Evolutionary conservation across 1,140 invertebrate species (phyloP).

Genomic region (Pantala flavescens): DNA sequence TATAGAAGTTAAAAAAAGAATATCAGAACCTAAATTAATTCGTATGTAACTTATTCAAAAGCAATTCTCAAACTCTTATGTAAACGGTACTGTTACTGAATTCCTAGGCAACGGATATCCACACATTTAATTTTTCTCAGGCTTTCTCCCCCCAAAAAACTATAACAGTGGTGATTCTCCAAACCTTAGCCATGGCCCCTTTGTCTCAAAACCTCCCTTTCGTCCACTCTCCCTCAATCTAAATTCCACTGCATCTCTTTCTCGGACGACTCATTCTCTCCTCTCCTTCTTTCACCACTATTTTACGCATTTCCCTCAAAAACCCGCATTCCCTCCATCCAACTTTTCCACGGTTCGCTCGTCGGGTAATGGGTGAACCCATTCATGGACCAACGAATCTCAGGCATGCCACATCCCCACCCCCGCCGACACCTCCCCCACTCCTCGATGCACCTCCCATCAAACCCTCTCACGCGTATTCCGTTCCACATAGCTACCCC

Average conservation of each 20-base stretch:
- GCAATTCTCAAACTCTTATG: no score
- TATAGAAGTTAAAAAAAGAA: no score
- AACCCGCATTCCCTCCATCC: not conserved
- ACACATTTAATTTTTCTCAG: no score
- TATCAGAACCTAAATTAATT: no score
- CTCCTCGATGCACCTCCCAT: not conserved
- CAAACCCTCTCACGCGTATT: not conserved
- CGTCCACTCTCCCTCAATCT: not conserved
- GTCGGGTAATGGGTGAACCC: not conserved
- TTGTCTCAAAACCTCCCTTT: not conserved
- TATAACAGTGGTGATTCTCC: no score
- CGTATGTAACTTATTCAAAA: no score
- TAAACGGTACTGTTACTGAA: no score
- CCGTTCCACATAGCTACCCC: conserved; percentile 1
- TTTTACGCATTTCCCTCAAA: not conserved
- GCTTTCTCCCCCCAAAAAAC: no score
- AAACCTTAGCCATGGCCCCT: no score
- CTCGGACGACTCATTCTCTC: not conserved
- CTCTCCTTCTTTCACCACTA: not conserved
- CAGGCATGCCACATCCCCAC: not conserved
- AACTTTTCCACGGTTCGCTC: not conserved
- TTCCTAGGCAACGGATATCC: no score
- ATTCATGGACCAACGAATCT: conserved; percentile 1
- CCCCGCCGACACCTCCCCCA: not conserved
- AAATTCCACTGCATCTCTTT: not conserved